Evolutionary conservation across 35 echinoderm and acorn worm species (phyloP).

Genomic region (Ophioderma brevispina): DNA sequence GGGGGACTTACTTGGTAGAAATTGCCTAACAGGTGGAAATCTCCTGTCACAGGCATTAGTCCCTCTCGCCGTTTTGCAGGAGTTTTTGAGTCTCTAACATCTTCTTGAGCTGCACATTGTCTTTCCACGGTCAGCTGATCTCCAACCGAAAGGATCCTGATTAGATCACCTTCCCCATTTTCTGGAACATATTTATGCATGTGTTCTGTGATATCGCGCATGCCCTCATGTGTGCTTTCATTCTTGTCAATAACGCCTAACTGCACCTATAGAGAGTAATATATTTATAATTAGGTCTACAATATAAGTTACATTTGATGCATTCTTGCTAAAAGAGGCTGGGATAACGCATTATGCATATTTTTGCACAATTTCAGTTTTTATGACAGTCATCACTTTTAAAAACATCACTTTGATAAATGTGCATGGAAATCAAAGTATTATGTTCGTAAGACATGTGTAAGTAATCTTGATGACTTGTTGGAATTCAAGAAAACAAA

Average conservation of each 20-base stretch:
- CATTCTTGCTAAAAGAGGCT: too few relatives aligned
- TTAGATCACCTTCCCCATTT: conserved; percentile 1
- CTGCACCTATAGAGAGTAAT: conserved; percentile 19
- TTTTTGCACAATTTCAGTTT: too few relatives aligned
- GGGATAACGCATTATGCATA: too few relatives aligned
- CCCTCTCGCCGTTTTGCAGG: conserved; percentile 42
- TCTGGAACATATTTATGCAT: conserved; percentile 46
- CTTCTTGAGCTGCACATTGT: conserved; percentile 41
- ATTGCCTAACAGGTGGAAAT: conserved; percentile 67
- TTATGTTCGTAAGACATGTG: too few relatives aligned
- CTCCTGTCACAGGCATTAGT: conserved; percentile 46
- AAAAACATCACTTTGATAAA: too few relatives aligned
- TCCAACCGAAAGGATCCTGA: conserved; percentile 36
- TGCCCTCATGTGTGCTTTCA: conserved; percentile 64
- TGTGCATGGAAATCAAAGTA: too few relatives aligned
- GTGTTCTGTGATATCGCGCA: conserved; percentile 41
- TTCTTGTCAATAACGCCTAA: conserved; percentile 60
- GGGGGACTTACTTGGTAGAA: conserved; percentile 52
- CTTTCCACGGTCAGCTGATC: conserved; percentile 66
- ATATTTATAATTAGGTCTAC: too few relatives aligned
- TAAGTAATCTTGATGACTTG: too few relatives aligned
- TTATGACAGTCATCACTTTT: too few relatives aligned
- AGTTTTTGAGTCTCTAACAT: conserved; percentile 11
- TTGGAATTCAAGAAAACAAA: too few relatives aligned
- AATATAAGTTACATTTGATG: too few relatives aligned